Conservation (phyloP, 2,113 vertebrate genomes). For the Polypterus senegalus region DNA sequence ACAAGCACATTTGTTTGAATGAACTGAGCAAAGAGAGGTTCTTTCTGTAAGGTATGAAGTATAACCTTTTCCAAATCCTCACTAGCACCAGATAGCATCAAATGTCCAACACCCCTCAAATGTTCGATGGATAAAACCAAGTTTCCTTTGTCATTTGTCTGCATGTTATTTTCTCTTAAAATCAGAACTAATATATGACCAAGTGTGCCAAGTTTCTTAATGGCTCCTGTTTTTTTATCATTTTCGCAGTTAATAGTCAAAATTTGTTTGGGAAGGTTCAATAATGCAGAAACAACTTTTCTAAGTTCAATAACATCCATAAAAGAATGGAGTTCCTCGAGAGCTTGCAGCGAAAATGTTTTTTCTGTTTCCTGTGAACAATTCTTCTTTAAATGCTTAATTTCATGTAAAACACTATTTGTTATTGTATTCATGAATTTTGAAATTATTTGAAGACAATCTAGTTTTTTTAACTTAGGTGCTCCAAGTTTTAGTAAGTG, state of each 20-base stretch:
- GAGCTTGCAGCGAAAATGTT: constrained; percentile 50
- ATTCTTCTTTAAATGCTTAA: constrained; percentile 22
- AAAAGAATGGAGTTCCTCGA: constrained; percentile 56
- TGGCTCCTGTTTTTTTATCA: constrained; percentile 3
- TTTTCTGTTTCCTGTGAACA: constrained; percentile 13
- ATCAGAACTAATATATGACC: constrained; percentile 59
- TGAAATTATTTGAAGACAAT: constrained; percentile 34
- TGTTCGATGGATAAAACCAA: constrained; percentile 49
- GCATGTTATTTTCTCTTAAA: constrained; percentile 40
- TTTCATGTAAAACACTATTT: constrained; percentile 52
- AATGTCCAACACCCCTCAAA: constrained; percentile 48
- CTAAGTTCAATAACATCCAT: constrained; percentile 49
- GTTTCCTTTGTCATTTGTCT: constrained; percentile 22
- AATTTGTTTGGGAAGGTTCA: constrained; percentile 54
- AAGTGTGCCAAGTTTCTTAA: constrained; percentile 49
- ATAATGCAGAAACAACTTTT: constrained; percentile 54
- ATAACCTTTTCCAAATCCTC: constrained; percentile 56
- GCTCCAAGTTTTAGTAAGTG: constrained; percentile 46
- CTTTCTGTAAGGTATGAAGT: constrained; percentile 42
- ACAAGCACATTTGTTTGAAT: constrained; percentile 49
- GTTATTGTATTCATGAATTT: constrained; percentile 49
- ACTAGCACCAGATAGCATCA: constrained; percentile 54
- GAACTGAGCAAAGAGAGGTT: constrained; percentile 45
- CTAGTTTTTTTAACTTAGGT: constrained; percentile 32
- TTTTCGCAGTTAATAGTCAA: constrained; percentile 33